Conservation (phyloP, 1,140 invertebrate species). For the Catajapyx aquilonaris region DNA sequence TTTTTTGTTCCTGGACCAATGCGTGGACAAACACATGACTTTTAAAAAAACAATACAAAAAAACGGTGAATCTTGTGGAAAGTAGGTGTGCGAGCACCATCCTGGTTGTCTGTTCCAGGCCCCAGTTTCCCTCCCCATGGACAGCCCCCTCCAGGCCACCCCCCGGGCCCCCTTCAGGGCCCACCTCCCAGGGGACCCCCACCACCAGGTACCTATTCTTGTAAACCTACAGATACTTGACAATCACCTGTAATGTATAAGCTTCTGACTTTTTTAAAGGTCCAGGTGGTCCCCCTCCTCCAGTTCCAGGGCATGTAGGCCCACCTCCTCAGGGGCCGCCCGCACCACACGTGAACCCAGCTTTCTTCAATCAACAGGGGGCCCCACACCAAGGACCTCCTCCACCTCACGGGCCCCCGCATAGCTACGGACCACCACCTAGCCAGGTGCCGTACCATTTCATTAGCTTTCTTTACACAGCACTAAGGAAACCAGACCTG, state of each 20-base stretch:
- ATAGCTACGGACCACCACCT: constrained; percentile 31
- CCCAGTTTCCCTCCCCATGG: constrained; percentile 23
- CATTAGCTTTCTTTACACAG: constrained; percentile 5
- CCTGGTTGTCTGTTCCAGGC: too few relatives aligned
- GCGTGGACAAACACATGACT: too few relatives aligned
- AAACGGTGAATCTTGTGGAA: too few relatives aligned
- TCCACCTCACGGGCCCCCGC: constrained; percentile 33
- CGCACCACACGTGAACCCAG: constrained; percentile 87
- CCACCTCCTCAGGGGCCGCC: constrained; percentile 39
- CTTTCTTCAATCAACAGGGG: constrained; percentile 69
- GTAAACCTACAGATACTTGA: background rate
- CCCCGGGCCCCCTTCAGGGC: constrained; percentile 24
- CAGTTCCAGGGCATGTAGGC: constrained; percentile 26
- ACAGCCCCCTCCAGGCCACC: constrained; percentile 30
- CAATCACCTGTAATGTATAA: background rate
- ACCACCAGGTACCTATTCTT: constrained; percentile 21
- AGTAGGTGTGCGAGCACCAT: too few relatives aligned
- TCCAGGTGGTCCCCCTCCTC: constrained; percentile 34
- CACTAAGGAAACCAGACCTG: too few relatives aligned
- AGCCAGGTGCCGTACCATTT: constrained; percentile 10
- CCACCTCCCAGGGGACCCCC: constrained; percentile 43
- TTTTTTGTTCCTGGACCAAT: too few relatives aligned
- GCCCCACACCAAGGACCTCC: constrained; percentile 35
- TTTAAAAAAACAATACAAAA: too few relatives aligned
- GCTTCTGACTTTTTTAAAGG: constrained; percentile 17